Evolutionary conservation across 2,797 vertebrate species (phyloP).

Genomic region (Esox lucius): DNA sequence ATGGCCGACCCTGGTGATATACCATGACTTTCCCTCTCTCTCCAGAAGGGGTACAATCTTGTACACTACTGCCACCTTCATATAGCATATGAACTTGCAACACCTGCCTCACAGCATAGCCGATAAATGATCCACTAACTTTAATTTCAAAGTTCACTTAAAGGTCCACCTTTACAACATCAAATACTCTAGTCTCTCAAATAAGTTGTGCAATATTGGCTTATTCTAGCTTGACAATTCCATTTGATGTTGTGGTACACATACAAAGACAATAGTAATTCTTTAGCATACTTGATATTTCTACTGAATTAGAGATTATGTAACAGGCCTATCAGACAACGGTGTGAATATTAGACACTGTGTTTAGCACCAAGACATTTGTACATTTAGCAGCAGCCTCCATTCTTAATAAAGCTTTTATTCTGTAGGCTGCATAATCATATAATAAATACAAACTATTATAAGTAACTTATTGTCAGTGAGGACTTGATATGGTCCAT

Average conservation of each 20-base stretch:
- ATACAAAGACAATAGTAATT: neutral
- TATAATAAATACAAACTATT: constrained; percentile 42
- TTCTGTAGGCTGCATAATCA: constrained; percentile 34
- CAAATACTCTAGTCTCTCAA: neutral
- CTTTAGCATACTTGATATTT: neutral
- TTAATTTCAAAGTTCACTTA: neutral
- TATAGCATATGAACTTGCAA: constrained; percentile 21
- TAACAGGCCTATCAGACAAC: neutral
- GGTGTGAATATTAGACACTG: neutral
- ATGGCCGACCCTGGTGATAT: neutral
- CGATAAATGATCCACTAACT: neutral
- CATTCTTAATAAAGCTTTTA: constrained; percentile 35
- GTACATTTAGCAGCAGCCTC: constrained; percentile 43
- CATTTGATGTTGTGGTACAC: neutral
- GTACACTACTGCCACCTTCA: constrained; percentile 38
- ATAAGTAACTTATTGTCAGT: constrained; percentile 34
- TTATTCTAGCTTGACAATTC: neutral
- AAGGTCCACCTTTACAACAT: neutral
- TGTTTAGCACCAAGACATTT: neutral
- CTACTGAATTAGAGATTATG: neutral
- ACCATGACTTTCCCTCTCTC: neutral
- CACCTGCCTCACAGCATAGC: neutral
- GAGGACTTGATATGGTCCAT: constrained; percentile 31
- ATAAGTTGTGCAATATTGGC: neutral
- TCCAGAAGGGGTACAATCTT: constrained; percentile 9